A percentile compares a stretch with the other conserved stretches of the same genome.
Conservation (phyloP, 35 echinoderm and acorn worm genomes). For the Apostichopus japonicus region DNA sequence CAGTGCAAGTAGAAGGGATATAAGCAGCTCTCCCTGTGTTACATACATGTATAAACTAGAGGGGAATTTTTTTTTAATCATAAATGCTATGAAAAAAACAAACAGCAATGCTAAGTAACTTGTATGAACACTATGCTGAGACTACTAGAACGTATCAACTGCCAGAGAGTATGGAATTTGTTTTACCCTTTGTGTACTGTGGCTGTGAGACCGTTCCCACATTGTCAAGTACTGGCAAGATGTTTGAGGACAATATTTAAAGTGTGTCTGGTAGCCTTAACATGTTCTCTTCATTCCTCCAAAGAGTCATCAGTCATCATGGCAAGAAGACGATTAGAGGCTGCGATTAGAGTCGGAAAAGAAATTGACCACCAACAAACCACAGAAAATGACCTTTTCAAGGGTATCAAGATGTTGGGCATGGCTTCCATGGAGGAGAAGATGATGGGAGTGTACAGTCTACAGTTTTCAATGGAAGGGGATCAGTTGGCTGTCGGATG, state of each 20-base stretch:
- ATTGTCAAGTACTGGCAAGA: background rate
- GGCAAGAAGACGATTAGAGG: slow-evolving; percentile 90
- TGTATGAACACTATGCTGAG: no score
- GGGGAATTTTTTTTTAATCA: no score
- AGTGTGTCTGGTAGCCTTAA: no score
- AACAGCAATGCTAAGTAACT: no score
- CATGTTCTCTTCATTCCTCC: background rate
- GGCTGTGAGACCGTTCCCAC: background rate
- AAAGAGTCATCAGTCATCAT: slow-evolving; percentile 46
- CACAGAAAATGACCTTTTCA: slow-evolving; percentile 58
- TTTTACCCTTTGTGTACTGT: background rate
- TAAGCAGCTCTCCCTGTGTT: no score
- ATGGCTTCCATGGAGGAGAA: slow-evolving; percentile 51
- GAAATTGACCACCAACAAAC: slow-evolving; percentile 77
- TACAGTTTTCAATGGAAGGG: slow-evolving; percentile 93
- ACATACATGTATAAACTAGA: no score
- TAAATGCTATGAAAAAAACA: no score
- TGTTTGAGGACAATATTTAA: no score
- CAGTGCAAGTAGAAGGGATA: no score
- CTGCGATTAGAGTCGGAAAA: slow-evolving; percentile 83
- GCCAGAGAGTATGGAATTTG: no score
- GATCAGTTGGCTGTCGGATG: slow-evolving; percentile 79
- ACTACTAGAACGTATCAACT: no score
- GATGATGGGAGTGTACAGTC: slow-evolving; percentile 83
- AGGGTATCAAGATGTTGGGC: slow-evolving; percentile 8